Percentiles rank a stretch among this genome's conserved stretches.
Conservation (phyloP, 2,888 invertebrate genomes). For the Atrina japonica region DNA sequence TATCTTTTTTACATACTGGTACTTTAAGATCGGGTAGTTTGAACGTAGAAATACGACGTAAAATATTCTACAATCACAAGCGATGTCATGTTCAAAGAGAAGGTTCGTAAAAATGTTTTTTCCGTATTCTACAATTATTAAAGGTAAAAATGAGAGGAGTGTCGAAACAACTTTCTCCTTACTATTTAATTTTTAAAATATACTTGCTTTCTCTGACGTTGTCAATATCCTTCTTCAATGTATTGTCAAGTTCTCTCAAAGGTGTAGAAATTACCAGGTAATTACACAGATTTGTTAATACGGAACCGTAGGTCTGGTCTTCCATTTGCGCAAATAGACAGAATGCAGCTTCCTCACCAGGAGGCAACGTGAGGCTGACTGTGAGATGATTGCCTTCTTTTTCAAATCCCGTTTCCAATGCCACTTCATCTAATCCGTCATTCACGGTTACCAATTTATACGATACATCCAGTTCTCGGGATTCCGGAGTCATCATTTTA, state of each 20-base stretch:
- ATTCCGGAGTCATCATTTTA: slow-evolving; percentile 44
- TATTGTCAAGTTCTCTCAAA: slow-evolving; percentile 36
- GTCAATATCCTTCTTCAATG: slow-evolving; percentile 33
- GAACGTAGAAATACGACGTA: no score
- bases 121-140: no score
- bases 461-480: slow-evolving; percentile 43
- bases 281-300: slow-evolving; percentile 72
- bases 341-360: slow-evolving; percentile 39
- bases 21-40: no score
- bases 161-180: no score
- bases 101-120: no score
- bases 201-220: slow-evolving; percentile 56
- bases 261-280: slow-evolving; percentile 60
- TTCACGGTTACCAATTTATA: slow-evolving; percentile 47
- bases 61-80: no score
- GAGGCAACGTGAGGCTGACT: slow-evolving; percentile 28
- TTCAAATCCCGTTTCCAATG: slow-evolving; percentile 42
- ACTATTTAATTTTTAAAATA: no score
- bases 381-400: slow-evolving; percentile 44
- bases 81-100: no score
- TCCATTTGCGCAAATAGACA: slow-evolving; percentile 33
- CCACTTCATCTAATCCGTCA: slow-evolving; percentile 47
- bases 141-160: no score
- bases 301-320: slow-evolving; percentile 33
- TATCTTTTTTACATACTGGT: no score